Conservation (phyloP, 1,140 invertebrate species). For the Anastrepha obliqua region DNA sequence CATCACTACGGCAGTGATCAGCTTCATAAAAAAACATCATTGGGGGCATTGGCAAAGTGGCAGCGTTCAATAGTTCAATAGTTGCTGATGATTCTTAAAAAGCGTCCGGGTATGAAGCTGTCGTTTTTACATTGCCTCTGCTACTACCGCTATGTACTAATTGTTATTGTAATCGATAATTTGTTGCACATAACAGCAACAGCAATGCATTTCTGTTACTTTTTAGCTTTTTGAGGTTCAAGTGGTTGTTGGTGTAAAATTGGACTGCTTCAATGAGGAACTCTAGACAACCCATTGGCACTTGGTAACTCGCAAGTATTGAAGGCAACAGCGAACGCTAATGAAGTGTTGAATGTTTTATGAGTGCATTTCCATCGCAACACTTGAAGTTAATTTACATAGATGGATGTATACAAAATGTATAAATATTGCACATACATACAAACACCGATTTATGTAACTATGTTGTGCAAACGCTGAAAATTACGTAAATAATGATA, state of each 20-base stretch:
- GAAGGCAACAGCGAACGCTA: background rate
- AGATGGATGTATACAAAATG: no score
- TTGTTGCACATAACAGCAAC: slow-evolving; percentile 19
- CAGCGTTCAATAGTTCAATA: slow-evolving; percentile 51
- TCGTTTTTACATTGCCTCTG: background rate
- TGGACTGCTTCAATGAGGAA: background rate
- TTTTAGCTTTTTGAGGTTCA: background rate
- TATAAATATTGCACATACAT: background rate
- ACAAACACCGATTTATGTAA: background rate
- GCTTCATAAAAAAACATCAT: background rate
- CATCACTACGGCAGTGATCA: background rate
- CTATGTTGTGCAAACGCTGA: background rate
- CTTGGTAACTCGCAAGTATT: background rate
- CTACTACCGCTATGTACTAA: slow-evolving; percentile 10
- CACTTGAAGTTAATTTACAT: background rate
- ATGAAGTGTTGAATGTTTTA: slow-evolving; percentile 28
- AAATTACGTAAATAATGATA: slow-evolving; percentile 9
- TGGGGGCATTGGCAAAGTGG: slow-evolving; percentile 20
- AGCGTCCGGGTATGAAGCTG: background rate
- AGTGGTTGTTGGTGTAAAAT: background rate
- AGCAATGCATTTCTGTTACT: background rate
- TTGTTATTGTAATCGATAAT: background rate
- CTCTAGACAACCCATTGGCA: background rate
- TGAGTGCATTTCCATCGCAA: background rate
- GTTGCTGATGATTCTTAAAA: background rate